These are phyloP conservation scores for Andrena camellia DNA, from an alignment of 2,888 invertebrate genomes.

Conservation along the genomic window DNA sequence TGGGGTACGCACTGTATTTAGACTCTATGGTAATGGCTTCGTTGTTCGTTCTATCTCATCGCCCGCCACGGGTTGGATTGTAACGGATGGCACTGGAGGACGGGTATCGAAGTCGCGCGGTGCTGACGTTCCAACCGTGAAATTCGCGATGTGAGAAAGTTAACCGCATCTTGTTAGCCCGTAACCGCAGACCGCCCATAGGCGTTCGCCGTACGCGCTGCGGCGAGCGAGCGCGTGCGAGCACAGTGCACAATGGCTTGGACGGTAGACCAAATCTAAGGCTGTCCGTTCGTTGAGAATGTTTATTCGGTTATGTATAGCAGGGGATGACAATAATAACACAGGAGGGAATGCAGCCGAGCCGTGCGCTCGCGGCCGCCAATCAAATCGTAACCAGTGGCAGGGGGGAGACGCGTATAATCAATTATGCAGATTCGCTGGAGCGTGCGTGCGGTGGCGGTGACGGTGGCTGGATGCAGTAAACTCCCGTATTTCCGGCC, in stretches of 20 bases:
- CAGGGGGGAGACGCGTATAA: conserved; percentile 50
- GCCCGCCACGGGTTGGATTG: background rate
- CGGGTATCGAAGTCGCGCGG: background rate
- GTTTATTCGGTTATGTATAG: conserved; percentile 26
- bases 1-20: background rate
- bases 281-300: conserved; percentile 1
- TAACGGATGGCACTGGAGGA: background rate
- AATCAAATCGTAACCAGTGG: conserved; percentile 54
- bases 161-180: background rate
- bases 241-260: no score
- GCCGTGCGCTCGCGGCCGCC: conserved; percentile 28
- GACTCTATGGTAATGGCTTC: background rate
- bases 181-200: no score
- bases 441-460: conserved; percentile 16
- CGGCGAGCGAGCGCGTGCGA: no score
- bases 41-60: no score
- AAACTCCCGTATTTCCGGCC: conserved; percentile 59
- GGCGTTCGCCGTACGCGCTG: no score
- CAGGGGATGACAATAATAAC: conserved; percentile 33
- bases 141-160: background rate
- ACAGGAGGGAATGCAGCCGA: conserved; percentile 16
- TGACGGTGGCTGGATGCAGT: conserved; percentile 34
- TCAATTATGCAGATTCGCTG: conserved; percentile 62
- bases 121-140: background rate
- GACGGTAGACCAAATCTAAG: background rate